Evolutionary conservation across 2,888 invertebrate species (phyloP).

Genomic region (Eristalis arbustorum): DNA sequence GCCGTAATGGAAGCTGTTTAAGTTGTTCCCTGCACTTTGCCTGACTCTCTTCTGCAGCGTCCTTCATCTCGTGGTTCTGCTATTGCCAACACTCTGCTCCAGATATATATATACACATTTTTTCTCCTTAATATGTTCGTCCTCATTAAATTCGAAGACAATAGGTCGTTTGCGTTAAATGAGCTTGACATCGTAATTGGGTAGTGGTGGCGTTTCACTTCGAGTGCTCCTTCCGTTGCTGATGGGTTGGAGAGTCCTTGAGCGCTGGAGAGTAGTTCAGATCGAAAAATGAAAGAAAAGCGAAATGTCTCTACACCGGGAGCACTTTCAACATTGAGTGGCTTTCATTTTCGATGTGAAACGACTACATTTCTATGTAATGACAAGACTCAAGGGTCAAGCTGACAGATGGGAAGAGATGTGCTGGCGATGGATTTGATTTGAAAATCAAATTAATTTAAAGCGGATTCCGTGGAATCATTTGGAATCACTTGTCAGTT

Average conservation of each 20-base stretch:
- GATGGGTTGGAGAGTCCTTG: not conserved
- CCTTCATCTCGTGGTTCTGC: not conserved
- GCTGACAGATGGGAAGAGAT: not conserved
- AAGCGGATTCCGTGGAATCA: not conserved
- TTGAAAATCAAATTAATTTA: not conserved
- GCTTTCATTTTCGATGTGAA: not conserved
- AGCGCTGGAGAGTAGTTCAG: not conserved
- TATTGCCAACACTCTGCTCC: not conserved
- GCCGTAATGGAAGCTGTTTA: not conserved
- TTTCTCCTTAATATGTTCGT: constrained; percentile 2
- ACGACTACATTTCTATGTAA: not conserved
- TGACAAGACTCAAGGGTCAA: not conserved
- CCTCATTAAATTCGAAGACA: constrained; percentile 5
- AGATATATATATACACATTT: no score
- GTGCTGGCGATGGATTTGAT: not conserved
- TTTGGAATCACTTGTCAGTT: not conserved
- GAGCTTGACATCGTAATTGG: not conserved
- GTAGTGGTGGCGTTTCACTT: not conserved
- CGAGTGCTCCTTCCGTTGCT: not conserved
- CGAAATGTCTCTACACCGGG: not conserved
- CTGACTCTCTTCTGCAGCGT: not conserved
- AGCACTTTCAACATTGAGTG: not conserved
- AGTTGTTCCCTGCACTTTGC: not conserved
- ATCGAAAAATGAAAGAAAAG: not conserved
- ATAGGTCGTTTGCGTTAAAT: constrained; percentile 2